A percentile compares a stretch with the other conserved stretches of the same genome.
These are phyloP conservation scores for Drosophila jambulina DNA, from an alignment of 1,140 invertebrate genomes.

Conservation along the genomic window DNA sequence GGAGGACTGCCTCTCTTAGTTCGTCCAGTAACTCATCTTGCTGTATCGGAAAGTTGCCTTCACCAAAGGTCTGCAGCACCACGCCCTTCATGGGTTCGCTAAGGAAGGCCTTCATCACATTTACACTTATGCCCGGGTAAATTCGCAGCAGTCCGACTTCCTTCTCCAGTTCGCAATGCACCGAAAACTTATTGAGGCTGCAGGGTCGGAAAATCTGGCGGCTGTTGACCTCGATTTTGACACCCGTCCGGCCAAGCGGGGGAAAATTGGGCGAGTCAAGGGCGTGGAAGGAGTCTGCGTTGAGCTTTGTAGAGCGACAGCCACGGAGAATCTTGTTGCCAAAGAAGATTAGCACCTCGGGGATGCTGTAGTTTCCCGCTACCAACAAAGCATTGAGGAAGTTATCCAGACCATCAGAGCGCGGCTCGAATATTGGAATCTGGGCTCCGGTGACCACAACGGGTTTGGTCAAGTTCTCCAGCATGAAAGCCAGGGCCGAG, in stretches of 20 bases:
- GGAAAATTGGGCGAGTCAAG: slow-evolving; percentile 95
- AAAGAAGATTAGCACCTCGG: slow-evolving; percentile 97
- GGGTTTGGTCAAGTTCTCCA: slow-evolving; percentile 96
- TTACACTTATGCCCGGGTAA: slow-evolving; percentile 95
- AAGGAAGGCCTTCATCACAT: slow-evolving; percentile 91
- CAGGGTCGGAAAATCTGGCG: slow-evolving; percentile 90
- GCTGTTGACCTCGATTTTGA: slow-evolving; percentile 91
- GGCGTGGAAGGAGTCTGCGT: slow-evolving; percentile 92
- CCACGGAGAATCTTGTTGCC: slow-evolving; percentile 94
- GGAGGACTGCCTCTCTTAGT: slow-evolving; percentile 89
- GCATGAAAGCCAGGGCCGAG: slow-evolving; percentile 97
- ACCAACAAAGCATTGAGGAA: slow-evolving; percentile 95
- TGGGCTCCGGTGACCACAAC: slow-evolving; percentile 96
- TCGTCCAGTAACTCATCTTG: slow-evolving; percentile 91
- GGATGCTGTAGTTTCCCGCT: slow-evolving; percentile 94
- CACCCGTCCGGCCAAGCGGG: slow-evolving; percentile 92
- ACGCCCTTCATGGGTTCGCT: slow-evolving; percentile 94
- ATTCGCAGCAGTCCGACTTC: slow-evolving; percentile 94
- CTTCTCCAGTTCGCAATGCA: slow-evolving; percentile 90
- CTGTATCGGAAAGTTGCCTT: slow-evolving; percentile 95
- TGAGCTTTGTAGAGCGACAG: slow-evolving; percentile 93
- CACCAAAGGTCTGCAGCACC: slow-evolving; percentile 95
- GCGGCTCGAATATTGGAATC: slow-evolving; percentile 95
- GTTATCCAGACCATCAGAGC: slow-evolving; percentile 96
- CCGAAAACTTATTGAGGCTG: slow-evolving; percentile 89